These are phyloP conservation scores for Leucophenga varia DNA, from an alignment of 1,140 invertebrate species.

Conservation along the genomic window DNA sequence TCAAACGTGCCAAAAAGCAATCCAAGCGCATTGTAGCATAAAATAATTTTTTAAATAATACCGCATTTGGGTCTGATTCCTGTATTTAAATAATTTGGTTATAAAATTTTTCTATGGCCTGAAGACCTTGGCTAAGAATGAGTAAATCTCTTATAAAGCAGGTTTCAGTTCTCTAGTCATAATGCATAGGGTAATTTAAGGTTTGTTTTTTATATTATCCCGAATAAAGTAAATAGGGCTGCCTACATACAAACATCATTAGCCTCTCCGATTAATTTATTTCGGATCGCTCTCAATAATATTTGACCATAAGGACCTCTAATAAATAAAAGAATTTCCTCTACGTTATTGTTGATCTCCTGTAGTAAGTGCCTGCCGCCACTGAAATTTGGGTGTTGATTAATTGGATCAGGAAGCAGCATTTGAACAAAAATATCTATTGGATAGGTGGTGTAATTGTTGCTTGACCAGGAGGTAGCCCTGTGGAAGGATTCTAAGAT, in stretches of 20 bases:
- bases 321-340: slow-evolving; percentile 6
- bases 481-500: too few species aligned
- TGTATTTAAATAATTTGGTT: slow-evolving; percentile 11
- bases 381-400: too few species aligned
- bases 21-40: slow-evolving; percentile 6
- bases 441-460: too few species aligned
- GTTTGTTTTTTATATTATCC: slow-evolving; percentile 7
- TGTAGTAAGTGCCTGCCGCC: too few species aligned
- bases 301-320: slow-evolving; percentile 3
- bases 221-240: slow-evolving; percentile 4
- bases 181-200: slow-evolving; percentile 6
- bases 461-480: too few species aligned
- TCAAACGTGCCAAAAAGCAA: slow-evolving; percentile 2
- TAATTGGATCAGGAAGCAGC: too few species aligned
- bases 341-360: slow-evolving; percentile 8
- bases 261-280: slow-evolving; percentile 1
- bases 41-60: slow-evolving; percentile 3
- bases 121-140: neutral
- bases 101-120: slow-evolving; percentile 9
- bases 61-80: neutral
- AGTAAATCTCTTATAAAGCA: slow-evolving; percentile 3
- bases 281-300: slow-evolving; percentile 5
- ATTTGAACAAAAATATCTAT: too few species aligned
- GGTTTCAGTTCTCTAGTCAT: slow-evolving; percentile 5
- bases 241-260: slow-evolving; percentile 8